Percentiles rank a stretch among this genome's conserved stretches.
Conservation (phyloP, 2,888 invertebrate species). For the Ochropleura plecta region DNA sequence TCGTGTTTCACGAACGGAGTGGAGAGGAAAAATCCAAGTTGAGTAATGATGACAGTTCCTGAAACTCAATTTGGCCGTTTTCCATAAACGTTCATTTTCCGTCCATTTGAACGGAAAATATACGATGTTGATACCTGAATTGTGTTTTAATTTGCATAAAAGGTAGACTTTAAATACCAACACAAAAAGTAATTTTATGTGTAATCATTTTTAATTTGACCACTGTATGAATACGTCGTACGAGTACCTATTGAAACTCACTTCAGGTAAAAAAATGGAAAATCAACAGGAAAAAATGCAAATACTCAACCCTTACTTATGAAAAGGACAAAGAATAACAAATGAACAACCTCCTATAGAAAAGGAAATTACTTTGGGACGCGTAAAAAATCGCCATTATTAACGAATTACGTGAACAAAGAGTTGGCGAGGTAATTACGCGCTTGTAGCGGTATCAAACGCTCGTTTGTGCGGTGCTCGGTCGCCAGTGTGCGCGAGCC, state of each 20-base stretch:
- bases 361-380: constrained; percentile 61
- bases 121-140: constrained; percentile 49
- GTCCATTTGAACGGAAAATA: constrained; percentile 43
- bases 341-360: constrained; percentile 53
- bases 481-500: constrained; percentile 17
- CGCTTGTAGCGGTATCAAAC: constrained; percentile 61
- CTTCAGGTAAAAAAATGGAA: constrained; percentile 33
- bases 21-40: constrained; percentile 57
- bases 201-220: constrained; percentile 17
- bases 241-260: constrained; percentile 4
- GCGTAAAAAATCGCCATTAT: constrained; percentile 65
- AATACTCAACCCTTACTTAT: constrained; percentile 41
- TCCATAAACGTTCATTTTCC: constrained; percentile 61
- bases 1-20: constrained; percentile 30
- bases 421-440: constrained; percentile 56
- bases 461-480: constrained; percentile 58
- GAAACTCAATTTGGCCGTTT: constrained; percentile 62
- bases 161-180: not conserved
- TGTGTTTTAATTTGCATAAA: constrained; percentile 51
- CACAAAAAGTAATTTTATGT: constrained; percentile 20
- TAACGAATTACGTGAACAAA: constrained; percentile 67
- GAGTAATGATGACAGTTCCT: constrained; percentile 62
- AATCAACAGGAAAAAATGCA: constrained; percentile 43
- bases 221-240: not conserved
- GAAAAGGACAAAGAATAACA: constrained; percentile 56